Percentiles rank a stretch among this genome's conserved stretches.
These are phyloP conservation scores for Naso thynnoides DNA, from an alignment of 2,797 vertebrate genomes.

Conservation along the genomic window DNA sequence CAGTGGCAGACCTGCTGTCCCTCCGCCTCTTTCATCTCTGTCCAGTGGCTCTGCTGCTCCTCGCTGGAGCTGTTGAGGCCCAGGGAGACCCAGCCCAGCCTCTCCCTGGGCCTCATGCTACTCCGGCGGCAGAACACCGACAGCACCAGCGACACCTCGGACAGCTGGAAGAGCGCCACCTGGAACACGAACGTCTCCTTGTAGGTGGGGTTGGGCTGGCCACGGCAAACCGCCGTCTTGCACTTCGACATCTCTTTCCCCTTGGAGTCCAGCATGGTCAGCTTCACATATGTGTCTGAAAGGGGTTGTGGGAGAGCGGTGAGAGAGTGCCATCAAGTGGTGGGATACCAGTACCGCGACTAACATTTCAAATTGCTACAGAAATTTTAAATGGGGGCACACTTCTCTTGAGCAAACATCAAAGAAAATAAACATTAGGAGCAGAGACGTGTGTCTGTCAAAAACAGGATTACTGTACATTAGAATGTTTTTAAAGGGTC, in stretches of 20 bases:
- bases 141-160: slow-evolving; percentile 95
- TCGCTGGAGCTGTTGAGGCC: slow-evolving; percentile 96
- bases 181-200: slow-evolving; percentile 98
- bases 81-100: slow-evolving; percentile 95
- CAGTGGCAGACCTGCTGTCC: slow-evolving; percentile 97
- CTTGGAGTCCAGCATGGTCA: slow-evolving; percentile 97
- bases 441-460: background rate
- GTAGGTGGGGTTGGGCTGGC: slow-evolving; percentile 95
- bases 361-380: background rate
- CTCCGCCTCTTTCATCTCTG: slow-evolving; percentile 95
- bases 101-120: slow-evolving; percentile 92
- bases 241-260: slow-evolving; percentile 98
- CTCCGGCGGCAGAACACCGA: slow-evolving; percentile 94
- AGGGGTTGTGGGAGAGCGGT: slow-evolving; percentile 38
- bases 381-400: background rate
- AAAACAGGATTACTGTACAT: background rate
- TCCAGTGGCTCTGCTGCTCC: slow-evolving; percentile 95
- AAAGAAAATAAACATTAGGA: background rate
- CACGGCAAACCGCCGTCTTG: slow-evolving; percentile 94
- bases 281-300: slow-evolving; percentile 96
- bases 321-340: slow-evolving; percentile 74
- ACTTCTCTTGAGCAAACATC: background rate
- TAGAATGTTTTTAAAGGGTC: background rate
- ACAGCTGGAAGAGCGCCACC: slow-evolving; percentile 97
- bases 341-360: slow-evolving; percentile 20